These are phyloP conservation scores for Macroteleia sp. DNA, from an alignment of 2,888 invertebrate species.

Conservation along the genomic window DNA sequence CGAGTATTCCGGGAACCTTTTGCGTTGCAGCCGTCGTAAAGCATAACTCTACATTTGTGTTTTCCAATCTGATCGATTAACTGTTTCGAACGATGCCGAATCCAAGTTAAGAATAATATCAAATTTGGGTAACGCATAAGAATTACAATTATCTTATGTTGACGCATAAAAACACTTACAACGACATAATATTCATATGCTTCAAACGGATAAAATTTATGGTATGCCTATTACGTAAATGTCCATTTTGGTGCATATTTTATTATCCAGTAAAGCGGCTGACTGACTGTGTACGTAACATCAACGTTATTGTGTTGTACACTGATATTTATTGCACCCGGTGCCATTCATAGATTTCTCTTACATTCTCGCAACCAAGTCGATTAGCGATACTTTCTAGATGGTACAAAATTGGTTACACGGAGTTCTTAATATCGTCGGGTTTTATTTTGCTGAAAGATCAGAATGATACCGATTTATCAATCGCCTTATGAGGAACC, in stretches of 20 bases:
- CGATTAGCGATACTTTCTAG: conserved; percentile 56
- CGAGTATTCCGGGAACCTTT: conserved; percentile 77
- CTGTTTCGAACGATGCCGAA: too few species aligned
- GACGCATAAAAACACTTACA: too few species aligned
- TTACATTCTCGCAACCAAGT: conserved; percentile 26
- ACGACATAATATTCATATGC: conserved; percentile 37
- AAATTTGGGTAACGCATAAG: too few species aligned
- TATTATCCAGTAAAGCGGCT: conserved; percentile 24
- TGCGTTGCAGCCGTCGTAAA: conserved; percentile 28
- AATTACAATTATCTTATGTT: too few species aligned
- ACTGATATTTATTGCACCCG: conserved; percentile 43
- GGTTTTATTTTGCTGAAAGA: conserved; percentile 35
- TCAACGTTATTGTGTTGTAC: conserved; percentile 33
- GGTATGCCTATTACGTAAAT: conserved; percentile 40
- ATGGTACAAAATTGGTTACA: conserved; percentile 45
- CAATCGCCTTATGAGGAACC: conserved; percentile 54
- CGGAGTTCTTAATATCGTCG: conserved; percentile 29
- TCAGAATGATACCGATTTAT: conserved; percentile 51
- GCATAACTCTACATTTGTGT: background rate
- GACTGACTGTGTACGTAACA: conserved; percentile 38
- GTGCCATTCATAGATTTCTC: conserved; percentile 53
- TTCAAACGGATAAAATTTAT: conserved; percentile 31
- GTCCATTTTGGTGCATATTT: conserved; percentile 34
- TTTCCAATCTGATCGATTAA: background rate
- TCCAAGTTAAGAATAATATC: too few species aligned